Percentiles rank a stretch among this genome's conserved stretches.
These are phyloP conservation scores for Chironex yamaguchii DNA, from an alignment of 30 jellyfish, hydroid and myxozoan species.

Conservation along the genomic window DNA sequence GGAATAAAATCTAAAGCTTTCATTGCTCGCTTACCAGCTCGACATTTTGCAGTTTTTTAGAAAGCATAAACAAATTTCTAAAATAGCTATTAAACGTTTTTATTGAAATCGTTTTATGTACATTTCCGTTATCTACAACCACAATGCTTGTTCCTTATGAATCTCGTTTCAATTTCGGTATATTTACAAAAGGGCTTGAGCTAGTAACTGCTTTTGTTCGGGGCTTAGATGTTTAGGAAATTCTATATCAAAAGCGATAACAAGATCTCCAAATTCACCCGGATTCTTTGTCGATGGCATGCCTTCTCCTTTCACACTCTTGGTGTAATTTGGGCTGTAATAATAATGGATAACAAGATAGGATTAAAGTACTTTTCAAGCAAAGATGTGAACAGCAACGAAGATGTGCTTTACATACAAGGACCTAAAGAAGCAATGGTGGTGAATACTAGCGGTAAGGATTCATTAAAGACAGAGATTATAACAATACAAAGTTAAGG, in stretches of 20 bases:
- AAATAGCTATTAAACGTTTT: too few species aligned
- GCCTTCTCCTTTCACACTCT: slow-evolving; percentile 87
- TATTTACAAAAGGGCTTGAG: slow-evolving; percentile 71
- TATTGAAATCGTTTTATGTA: too few species aligned
- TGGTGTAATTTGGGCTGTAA: slow-evolving; percentile 93
- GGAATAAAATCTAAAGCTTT: too few species aligned
- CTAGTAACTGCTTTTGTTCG: slow-evolving; percentile 80
- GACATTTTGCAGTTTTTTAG: too few species aligned
- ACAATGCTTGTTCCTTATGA: too few species aligned
- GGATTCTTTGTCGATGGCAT: slow-evolving; percentile 77
- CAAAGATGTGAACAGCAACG: background rate
- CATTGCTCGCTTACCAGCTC: too few species aligned
- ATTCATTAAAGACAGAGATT: too few species aligned
- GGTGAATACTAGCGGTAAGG: too few species aligned
- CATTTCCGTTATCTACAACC: too few species aligned
- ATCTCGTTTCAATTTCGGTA: background rate
- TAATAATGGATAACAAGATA: background rate
- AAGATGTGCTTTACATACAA: background rate
- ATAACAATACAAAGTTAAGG: too few species aligned
- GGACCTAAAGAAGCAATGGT: too few species aligned
- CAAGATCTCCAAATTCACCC: slow-evolving; percentile 76
- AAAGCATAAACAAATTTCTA: too few species aligned
- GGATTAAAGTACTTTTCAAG: background rate
- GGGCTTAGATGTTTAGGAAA: slow-evolving; percentile 90
- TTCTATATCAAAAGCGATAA: slow-evolving; percentile 76